phyloP scores from a whole-genome alignment of 1,140 invertebrate species.

The Trichomalopsis sarcophagae region DNA sequence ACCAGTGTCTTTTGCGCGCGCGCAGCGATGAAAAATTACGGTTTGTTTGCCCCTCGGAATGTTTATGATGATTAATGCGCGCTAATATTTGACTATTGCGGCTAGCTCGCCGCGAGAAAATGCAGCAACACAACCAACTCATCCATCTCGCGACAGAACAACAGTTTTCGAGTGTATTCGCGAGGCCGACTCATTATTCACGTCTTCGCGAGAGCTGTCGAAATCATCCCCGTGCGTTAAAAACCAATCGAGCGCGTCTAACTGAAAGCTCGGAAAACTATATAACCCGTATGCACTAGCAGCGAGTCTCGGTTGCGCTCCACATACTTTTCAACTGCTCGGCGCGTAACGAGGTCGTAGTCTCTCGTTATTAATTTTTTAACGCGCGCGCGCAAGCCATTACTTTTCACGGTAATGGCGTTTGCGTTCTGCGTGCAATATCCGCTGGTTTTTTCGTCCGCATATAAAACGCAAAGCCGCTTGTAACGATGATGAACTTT shows the following conservation, averaged over 20 bases:
- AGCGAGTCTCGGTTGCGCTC: not conserved
- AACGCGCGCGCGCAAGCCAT: constrained; percentile 19
- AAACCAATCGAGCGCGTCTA: not conserved
- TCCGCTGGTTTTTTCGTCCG: not conserved
- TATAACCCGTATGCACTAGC: too few species aligned
- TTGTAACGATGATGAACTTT: not conserved
- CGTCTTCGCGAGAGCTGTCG: not conserved
- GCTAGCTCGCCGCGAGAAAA: too few species aligned
- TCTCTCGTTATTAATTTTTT: constrained; percentile 20
- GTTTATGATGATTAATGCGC: too few species aligned
- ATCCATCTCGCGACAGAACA: not conserved
- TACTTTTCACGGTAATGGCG: not conserved
- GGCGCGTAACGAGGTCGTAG: not conserved
- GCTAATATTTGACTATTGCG: too few species aligned
- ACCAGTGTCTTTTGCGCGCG: not conserved
- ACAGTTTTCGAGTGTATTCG: not conserved
- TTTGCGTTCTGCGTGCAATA: not conserved
- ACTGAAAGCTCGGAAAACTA: not conserved
- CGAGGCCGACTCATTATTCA: not conserved
- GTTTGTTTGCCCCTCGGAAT: not conserved
- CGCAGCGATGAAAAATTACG: not conserved
- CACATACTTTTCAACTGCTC: not conserved
- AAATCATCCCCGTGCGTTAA: not conserved
- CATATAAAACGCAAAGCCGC: not conserved
- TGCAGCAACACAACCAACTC: too few species aligned